Percentiles rank a stretch among this genome's conserved stretches.
Evolutionary conservation across 2,113 vertebrate species (phyloP).

Genomic region (Cynopterus brachyotis): DNA sequence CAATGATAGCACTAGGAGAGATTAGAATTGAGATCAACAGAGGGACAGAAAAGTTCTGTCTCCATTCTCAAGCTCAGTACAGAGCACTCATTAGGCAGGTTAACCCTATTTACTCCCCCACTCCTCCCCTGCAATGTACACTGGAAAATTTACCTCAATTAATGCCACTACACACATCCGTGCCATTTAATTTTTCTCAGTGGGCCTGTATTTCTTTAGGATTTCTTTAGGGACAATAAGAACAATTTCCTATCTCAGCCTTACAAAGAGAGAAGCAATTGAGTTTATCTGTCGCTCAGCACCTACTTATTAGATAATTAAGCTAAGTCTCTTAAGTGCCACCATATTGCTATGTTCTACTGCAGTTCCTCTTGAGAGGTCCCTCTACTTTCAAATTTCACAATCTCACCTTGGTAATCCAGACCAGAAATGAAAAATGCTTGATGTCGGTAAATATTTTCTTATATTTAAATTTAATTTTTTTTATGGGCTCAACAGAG

Average conservation of each 20-base stretch:
- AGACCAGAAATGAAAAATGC: not conserved
- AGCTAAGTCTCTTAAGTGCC: not conserved
- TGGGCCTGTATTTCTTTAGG: not conserved
- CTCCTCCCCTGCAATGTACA: not conserved
- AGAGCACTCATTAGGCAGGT: not conserved
- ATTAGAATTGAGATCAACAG: not conserved
- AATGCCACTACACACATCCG: not conserved
- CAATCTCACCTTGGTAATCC: not conserved
- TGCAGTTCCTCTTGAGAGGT: not conserved
- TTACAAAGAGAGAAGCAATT: not conserved
- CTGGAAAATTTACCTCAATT: not conserved
- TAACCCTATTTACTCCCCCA: not conserved
- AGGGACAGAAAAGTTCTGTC: not conserved
- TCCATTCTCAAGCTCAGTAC: not conserved
- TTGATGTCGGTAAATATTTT: not conserved
- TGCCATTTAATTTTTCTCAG: not conserved
- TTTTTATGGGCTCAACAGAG: not conserved
- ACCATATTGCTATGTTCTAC: not conserved
- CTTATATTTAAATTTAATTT: not conserved
- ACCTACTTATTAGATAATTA: slow-evolving; percentile 15
- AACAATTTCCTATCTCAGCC: not conserved
- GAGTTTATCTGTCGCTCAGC: not conserved
- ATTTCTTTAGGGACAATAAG: not conserved
- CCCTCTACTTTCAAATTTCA: not conserved
- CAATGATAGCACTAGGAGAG: not conserved